Evolutionary conservation across 2,113 vertebrate species (phyloP).

Genomic region (Chaetodon auriga): DNA sequence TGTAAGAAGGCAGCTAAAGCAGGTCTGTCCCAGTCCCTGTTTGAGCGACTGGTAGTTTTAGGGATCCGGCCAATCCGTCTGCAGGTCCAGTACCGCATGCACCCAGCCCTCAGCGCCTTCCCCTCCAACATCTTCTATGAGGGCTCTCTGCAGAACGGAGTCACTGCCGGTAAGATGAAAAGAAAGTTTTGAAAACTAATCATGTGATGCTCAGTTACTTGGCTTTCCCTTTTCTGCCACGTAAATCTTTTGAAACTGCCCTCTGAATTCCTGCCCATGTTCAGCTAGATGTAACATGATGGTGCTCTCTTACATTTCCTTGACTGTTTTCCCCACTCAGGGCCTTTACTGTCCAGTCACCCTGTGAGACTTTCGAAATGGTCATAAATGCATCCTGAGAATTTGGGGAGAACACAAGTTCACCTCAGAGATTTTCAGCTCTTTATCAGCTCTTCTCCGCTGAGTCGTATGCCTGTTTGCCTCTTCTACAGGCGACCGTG

Average conservation of each 20-base stretch:
- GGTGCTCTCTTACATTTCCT: neutral
- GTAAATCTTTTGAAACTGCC: neutral
- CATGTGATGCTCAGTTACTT: neutral
- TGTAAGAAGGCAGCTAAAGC: conserved; percentile 97
- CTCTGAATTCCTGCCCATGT: neutral
- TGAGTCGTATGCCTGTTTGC: neutral
- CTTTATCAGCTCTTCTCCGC: neutral
- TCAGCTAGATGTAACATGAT: neutral
- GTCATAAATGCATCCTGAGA: too few species aligned
- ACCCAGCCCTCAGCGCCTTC: conserved; percentile 94
- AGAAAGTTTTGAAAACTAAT: neutral
- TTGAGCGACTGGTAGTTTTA: conserved; percentile 93
- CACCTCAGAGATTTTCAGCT: neutral
- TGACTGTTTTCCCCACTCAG: neutral
- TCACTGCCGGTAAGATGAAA: conserved; percentile 88
- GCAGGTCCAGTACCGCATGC: conserved; percentile 97
- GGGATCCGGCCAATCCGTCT: conserved; percentile 95
- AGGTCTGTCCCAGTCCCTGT: conserved; percentile 92
- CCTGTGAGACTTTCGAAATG: neutral
- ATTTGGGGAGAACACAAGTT: neutral
- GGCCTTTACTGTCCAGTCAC: neutral
- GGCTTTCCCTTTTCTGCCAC: neutral
- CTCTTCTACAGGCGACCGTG: conserved; percentile 86
- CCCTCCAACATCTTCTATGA: conserved; percentile 98
- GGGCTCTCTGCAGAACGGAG: conserved; percentile 94